Evolutionary conservation across 2,797 vertebrate species (phyloP).

Genomic region (Cercopithecus neglectus): DNA sequence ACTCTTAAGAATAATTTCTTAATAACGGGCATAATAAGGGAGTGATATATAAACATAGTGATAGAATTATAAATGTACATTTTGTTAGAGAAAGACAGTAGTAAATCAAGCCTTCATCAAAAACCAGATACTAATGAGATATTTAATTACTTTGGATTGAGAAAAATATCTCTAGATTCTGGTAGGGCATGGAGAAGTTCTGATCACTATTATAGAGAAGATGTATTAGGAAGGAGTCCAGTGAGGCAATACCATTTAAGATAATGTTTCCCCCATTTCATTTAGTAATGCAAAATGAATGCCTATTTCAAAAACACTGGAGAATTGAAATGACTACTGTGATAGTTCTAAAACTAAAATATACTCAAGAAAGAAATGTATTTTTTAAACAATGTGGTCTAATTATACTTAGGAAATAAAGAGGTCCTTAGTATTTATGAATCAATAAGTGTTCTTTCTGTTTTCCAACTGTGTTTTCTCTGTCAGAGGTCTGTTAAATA

Average conservation of each 20-base stretch:
- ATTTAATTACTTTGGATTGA: background rate
- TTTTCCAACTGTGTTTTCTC: slow-evolving; percentile 54
- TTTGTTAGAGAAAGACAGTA: background rate
- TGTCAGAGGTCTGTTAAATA: slow-evolving; percentile 36
- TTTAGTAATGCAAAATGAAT: background rate
- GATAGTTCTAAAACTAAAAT: slow-evolving; percentile 19
- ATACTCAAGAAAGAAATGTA: background rate
- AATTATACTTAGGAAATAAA: slow-evolving; percentile 61
- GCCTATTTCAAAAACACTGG: background rate
- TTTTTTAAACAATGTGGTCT: slow-evolving; percentile 54
- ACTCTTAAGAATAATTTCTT: background rate
- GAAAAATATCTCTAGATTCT: background rate
- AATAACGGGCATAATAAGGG: background rate
- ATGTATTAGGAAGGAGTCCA: background rate
- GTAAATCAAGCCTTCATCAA: background rate
- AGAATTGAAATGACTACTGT: slow-evolving; percentile 23
- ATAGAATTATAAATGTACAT: background rate
- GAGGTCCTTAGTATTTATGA: slow-evolving; percentile 60
- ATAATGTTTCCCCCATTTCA: background rate
- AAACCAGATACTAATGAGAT: background rate
- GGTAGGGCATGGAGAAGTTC: background rate
- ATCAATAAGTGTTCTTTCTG: slow-evolving; percentile 37
- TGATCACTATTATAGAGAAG: background rate
- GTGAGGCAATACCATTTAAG: background rate
- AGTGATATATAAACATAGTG: background rate